phyloP scores from a whole-genome alignment of 2,797 vertebrate species.

The Emydoidea blandingii region DNA sequence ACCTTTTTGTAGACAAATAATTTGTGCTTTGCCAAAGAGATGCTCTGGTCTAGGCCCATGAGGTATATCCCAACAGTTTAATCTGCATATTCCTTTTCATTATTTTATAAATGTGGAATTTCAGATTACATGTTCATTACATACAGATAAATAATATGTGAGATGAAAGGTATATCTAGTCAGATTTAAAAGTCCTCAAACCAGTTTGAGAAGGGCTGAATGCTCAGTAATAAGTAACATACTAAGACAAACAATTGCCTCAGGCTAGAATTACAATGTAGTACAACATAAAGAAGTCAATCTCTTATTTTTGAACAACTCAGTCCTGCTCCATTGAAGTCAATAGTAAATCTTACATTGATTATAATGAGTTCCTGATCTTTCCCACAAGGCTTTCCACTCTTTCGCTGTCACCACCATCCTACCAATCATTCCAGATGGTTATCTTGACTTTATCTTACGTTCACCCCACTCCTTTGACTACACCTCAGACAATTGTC shows the following conservation, averaged over 20 bases:
- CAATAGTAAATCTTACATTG: background rate
- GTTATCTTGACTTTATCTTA: background rate
- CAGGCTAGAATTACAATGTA: background rate
- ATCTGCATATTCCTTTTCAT: background rate
- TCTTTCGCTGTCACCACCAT: accelerated
- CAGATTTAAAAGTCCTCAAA: background rate
- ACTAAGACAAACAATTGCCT: background rate
- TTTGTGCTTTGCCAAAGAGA: background rate
- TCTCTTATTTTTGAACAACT: background rate
- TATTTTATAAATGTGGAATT: background rate
- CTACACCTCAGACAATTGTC: background rate
- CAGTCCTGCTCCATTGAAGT: background rate
- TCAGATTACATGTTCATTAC: background rate
- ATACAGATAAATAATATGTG: background rate
- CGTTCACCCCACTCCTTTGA: background rate
- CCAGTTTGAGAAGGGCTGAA: background rate
- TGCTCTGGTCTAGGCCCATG: background rate
- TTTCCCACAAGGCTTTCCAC: background rate
- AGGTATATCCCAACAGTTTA: background rate
- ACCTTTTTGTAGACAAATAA: background rate
- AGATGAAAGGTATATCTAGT: background rate
- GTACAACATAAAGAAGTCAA: background rate
- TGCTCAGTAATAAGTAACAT: background rate
- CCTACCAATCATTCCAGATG: background rate
- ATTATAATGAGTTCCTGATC: background rate